Conservation (phyloP, 1,140 invertebrate genomes). For the Drosophila seguyi region DNA sequence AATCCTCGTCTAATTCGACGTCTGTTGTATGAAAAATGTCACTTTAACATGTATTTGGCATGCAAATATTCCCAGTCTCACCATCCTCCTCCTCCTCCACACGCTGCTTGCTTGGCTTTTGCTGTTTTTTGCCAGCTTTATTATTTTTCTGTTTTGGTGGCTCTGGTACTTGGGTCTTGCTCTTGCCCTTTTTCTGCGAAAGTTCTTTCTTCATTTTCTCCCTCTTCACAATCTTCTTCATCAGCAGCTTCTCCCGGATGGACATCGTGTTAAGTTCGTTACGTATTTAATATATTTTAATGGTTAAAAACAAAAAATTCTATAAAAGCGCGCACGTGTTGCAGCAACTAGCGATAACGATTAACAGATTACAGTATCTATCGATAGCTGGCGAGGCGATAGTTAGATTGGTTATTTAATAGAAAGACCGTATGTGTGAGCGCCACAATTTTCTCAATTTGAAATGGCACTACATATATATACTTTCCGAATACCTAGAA, state of each 20-base stretch:
- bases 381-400: conserved; percentile 10
- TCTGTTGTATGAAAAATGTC: neutral
- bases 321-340: conserved; percentile 69
- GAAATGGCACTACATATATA: neutral
- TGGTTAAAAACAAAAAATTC: conserved; percentile 33
- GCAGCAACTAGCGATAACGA: conserved; percentile 14
- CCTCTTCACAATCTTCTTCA: conserved; percentile 91
- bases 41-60: neutral
- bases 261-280: conserved; percentile 86
- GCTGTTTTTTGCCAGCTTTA: conserved; percentile 35
- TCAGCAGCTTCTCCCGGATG: conserved; percentile 91
- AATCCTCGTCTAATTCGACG: conserved; percentile 58
- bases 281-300: conserved; percentile 23
- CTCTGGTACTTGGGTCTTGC: conserved; percentile 13
- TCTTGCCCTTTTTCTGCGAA: conserved; percentile 86
- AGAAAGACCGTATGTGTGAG: neutral
- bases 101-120: conserved; percentile 21
- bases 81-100: conserved; percentile 41
- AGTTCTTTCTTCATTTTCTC: conserved; percentile 90
- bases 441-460: neutral
- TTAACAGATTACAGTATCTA: neutral
- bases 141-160: conserved; percentile 43
- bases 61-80: neutral
- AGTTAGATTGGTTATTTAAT: neutral
- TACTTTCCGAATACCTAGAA: neutral